Evolutionary conservation across 2,113 vertebrate genomes (phyloP), one percentile per base, ranked within the genome.

Genomic region (Sterrhoptilus dennistouni): DNA sequence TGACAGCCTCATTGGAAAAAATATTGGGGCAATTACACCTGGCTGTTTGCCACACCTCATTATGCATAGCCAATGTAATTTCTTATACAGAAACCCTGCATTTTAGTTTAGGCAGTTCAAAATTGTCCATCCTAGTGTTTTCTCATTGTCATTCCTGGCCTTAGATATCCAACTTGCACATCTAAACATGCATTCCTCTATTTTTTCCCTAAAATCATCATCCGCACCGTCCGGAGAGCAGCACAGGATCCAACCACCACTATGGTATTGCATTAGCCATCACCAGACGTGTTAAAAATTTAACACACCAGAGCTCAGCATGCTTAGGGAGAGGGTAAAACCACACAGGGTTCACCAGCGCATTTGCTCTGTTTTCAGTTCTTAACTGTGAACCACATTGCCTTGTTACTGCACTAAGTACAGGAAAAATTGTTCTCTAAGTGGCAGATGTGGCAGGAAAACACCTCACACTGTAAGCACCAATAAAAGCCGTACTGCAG

Each of bases 291-390:
- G 7, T 64, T 68, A 60, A n/a, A 63, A 36, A 72, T 78, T 47
- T 82, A 42, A 31, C 0, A 2, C 28, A 56, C 4, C 14, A 12
- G 25, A 65, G 33, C 45, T 88, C 63, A 35, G 63, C 40, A 25
- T 8, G 17, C 44, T 64, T n/a, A 27, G 44, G 24, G 31, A 64
- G 59, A 29, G 50, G 36, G 60, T 18, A 57, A 60, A 81, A 80
- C 9, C n/a, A 60, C 15, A 38, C 0, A 5, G 38, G 28, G 31
- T 22, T 75, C 18, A 25, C 29, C 11, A 17, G 3, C 1, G 1
- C 50, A 31, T 50, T 54, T 63, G 70, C 28, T 49, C 6, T 54
- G 71, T 36, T 28, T 44, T 52, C 50, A 81, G 42, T 45, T 83
- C 29, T 64, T 61, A 45, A 47, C 21, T 60, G 40, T 47, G 61